These are phyloP conservation scores for Stenopsyche tienmushanensis DNA, from an alignment of 1,140 invertebrate species.

Conservation along the genomic window DNA sequence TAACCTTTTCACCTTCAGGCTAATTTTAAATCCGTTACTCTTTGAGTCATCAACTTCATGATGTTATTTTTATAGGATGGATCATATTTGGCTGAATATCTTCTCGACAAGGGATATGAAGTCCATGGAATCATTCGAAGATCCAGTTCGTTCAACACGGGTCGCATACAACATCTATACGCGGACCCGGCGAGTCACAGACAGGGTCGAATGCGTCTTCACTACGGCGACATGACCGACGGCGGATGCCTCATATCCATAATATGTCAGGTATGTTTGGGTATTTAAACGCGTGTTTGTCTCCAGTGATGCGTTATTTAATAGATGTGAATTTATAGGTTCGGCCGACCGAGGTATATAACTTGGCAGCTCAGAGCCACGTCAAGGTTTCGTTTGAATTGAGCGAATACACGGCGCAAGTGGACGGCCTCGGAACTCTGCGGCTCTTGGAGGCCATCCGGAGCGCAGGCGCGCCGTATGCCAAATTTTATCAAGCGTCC, in stretches of 20 bases:
- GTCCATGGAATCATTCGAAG: slow-evolving; percentile 96
- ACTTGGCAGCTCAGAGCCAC: slow-evolving; percentile 99
- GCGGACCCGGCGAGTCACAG: slow-evolving; percentile 82
- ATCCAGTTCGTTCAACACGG: slow-evolving; percentile 96
- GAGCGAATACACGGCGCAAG: slow-evolving; percentile 98
- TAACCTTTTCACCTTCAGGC: no score
- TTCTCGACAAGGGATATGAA: slow-evolving; percentile 92
- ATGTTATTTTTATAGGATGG: slow-evolving; percentile 85
- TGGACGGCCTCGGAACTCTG: slow-evolving; percentile 96
- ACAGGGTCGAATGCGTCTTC: slow-evolving; percentile 86
- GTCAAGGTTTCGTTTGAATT: slow-evolving; percentile 98
- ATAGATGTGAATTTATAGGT: slow-evolving; percentile 57
- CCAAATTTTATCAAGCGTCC: slow-evolving; percentile 97
- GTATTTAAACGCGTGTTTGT: not conserved
- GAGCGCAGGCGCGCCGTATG: slow-evolving; percentile 82
- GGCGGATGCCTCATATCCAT: slow-evolving; percentile 96
- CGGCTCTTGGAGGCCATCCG: slow-evolving; percentile 93
- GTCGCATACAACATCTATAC: slow-evolving; percentile 94
- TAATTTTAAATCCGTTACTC: no score
- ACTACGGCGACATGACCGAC: slow-evolving; percentile 99
- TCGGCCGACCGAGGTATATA: slow-evolving; percentile 95
- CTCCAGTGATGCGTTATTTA: no score
- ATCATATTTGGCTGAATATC: slow-evolving; percentile 96
- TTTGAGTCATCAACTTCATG: no score
- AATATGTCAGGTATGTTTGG: slow-evolving; percentile 65